A percentile compares a stretch with the other conserved stretches of the same genome.
phyloP scores from a whole-genome alignment of 2,797 vertebrate species.

The Hippoglossus hippoglossus region DNA sequence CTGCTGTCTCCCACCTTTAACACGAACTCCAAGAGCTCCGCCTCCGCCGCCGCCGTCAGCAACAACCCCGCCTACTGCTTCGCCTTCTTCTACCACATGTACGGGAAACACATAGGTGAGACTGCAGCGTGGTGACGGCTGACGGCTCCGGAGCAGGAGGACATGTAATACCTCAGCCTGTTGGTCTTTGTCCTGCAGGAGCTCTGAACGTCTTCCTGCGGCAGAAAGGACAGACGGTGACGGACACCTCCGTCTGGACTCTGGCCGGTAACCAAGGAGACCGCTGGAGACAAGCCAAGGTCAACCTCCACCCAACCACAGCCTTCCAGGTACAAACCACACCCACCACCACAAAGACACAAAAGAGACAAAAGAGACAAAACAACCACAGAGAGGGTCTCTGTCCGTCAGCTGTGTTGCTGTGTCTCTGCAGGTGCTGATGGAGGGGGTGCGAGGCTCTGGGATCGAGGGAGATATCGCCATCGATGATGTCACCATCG shows the following conservation, averaged over 20 bases:
- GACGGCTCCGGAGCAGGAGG: too few relatives aligned
- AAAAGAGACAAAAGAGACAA: not conserved
- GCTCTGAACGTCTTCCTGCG: conserved; percentile 90
- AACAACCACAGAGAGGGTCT: too few relatives aligned
- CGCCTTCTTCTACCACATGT: conserved; percentile 84
- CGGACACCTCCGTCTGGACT: conserved; percentile 90
- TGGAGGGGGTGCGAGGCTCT: conserved; percentile 93
- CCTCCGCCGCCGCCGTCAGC: conserved; percentile 79
- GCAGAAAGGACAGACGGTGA: conserved; percentile 86
- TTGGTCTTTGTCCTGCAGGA: conserved; percentile 75
- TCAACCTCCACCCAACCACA: conserved; percentile 91
- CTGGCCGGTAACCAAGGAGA: conserved; percentile 93
- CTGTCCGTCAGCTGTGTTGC: not conserved
- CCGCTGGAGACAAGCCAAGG: conserved; percentile 91
- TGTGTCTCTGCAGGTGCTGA: conserved; percentile 82
- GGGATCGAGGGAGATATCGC: conserved; percentile 97
- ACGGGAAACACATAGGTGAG: conserved; percentile 93
- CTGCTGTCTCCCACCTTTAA: conserved; percentile 93
- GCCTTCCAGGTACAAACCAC: conserved; percentile 89
- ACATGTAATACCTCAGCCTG: too few relatives aligned
- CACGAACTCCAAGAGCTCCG: conserved; percentile 89
- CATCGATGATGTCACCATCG: conserved; percentile 93
- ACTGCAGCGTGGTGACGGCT: too few relatives aligned
- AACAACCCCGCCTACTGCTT: conserved; percentile 89
- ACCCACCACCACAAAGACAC: not conserved